Conservation (phyloP, 2,113 vertebrate genomes). For the Thamnophis sirtalis region DNA sequence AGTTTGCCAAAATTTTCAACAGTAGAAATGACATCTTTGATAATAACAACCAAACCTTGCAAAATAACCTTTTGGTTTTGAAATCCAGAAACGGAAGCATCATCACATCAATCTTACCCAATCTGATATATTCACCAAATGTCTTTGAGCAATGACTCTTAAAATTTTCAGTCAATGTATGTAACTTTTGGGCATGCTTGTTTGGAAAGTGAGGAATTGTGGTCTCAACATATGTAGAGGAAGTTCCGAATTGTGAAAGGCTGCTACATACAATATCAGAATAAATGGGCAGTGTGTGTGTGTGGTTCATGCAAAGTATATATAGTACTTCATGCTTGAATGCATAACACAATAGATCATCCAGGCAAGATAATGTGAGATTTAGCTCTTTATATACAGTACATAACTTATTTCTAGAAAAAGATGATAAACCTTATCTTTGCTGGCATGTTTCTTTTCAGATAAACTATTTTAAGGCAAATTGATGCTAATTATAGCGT, state of each 20-base stretch:
- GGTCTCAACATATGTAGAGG: not conserved
- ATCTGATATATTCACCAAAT: not conserved
- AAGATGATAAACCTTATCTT: not conserved
- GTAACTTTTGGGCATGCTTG: not conserved
- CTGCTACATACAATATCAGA: not conserved
- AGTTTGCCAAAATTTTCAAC: slow-evolving; percentile 19
- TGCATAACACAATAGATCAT: not conserved
- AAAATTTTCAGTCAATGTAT: not conserved
- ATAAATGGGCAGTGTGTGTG: not conserved
- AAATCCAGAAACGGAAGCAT: slow-evolving; percentile 5
- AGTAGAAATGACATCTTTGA: slow-evolving; percentile 33
- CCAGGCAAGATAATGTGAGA: not conserved
- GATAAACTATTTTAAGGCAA: not conserved
- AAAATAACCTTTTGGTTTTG: not conserved
- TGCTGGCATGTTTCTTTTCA: not conserved
- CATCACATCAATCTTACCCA: not conserved
- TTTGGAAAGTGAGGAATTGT: not conserved
- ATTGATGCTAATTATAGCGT: not conserved
- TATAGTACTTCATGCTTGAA: not conserved
- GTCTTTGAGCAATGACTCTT: not conserved
- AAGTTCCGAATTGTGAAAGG: not conserved
- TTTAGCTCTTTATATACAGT: not conserved
- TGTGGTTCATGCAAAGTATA: not conserved
- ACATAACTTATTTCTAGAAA: not conserved
- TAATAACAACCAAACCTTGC: slow-evolving; percentile 32